Evolutionary conservation across 2,113 vertebrate species (phyloP).

Genomic region (Himantopus leucocephalus): DNA sequence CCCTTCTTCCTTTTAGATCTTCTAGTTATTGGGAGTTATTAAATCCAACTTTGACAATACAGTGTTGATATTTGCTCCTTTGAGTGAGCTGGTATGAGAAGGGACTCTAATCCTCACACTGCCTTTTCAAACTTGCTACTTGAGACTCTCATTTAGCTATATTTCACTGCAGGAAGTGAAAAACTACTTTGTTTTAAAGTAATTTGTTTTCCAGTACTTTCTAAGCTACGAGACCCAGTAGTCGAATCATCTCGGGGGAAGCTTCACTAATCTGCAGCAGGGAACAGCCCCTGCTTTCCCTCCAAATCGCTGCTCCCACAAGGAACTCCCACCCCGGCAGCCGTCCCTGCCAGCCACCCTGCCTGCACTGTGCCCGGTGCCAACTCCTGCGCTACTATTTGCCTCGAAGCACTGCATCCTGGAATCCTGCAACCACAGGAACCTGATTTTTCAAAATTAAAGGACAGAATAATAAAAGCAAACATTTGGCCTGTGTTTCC

Average conservation of each 20-base stretch:
- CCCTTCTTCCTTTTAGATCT: neutral
- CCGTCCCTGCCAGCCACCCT: neutral
- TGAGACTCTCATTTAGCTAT: neutral
- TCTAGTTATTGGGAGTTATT: neutral
- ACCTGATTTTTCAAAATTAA: neutral
- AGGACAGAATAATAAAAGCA: conserved; percentile 3
- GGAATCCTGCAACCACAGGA: neutral
- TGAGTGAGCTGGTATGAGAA: neutral
- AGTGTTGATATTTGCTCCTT: neutral
- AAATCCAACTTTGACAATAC: neutral
- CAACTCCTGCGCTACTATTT: neutral
- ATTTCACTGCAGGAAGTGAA: neutral
- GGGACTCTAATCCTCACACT: neutral
- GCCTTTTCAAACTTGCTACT: neutral
- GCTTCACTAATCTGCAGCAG: neutral
- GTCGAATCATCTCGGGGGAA: neutral
- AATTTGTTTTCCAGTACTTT: neutral
- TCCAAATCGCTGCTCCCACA: neutral
- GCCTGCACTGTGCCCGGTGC: neutral
- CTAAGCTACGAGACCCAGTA: neutral
- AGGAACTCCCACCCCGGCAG: neutral
- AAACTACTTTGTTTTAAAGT: neutral
- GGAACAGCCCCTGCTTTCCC: neutral
- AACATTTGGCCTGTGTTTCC: neutral
- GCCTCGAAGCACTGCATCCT: neutral